Conservation (phyloP, 2,797 vertebrate genomes). For the Falco concolor region DNA sequence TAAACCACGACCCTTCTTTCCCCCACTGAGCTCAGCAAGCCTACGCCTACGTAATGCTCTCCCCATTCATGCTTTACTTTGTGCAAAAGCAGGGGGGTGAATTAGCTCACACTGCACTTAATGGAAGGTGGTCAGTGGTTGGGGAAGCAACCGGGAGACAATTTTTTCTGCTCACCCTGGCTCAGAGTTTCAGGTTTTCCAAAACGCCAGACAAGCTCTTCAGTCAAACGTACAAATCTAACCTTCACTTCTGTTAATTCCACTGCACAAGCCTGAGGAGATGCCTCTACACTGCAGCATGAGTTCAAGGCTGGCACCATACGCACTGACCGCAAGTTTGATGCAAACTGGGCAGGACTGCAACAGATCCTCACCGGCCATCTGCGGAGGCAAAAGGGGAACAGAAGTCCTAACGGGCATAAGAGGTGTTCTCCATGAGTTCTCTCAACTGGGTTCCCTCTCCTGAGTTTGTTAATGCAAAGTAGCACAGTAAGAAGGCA, state of each 20-base stretch:
- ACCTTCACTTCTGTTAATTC: not conserved
- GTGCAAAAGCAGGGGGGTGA: not conserved
- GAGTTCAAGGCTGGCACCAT: not conserved
- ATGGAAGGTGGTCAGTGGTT: not conserved
- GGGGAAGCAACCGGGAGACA: not conserved
- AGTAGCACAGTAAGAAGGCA: not conserved
- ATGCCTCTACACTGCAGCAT: accelerated
- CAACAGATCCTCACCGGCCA: not conserved
- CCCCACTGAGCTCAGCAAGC: not conserved
- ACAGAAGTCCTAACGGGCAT: not conserved
- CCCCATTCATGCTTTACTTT: not conserved
- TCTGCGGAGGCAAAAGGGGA: not conserved
- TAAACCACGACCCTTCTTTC: not conserved
- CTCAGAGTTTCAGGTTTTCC: not conserved
- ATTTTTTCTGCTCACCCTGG: accelerated
- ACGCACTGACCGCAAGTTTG: accelerated
- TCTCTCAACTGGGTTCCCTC: not conserved
- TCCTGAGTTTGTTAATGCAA: accelerated
- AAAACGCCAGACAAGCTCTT: not conserved
- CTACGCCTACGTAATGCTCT: not conserved
- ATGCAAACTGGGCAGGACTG: not conserved
- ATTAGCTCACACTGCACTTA: not conserved
- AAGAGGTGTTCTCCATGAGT: not conserved
- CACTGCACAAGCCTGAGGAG: not conserved
- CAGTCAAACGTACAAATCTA: not conserved